Evolutionary conservation across 2,888 invertebrate genomes (phyloP), one percentile per base, ranked within the genome.

Genomic region (Poecilobothrus nobilitatus): DNA sequence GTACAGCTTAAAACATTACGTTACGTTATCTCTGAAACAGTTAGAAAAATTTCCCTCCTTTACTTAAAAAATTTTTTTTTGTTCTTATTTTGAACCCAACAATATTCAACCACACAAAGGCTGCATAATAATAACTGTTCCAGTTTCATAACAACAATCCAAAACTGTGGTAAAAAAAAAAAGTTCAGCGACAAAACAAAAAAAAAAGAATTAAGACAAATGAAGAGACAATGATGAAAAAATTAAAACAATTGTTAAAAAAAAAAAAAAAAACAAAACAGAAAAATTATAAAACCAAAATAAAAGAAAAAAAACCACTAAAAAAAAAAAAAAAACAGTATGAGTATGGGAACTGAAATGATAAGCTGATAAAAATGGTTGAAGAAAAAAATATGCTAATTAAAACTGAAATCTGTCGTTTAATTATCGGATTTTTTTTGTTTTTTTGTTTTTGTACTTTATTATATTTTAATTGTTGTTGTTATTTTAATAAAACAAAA

Each of bases 381-480:
- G 27, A 27, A 53, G 53, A 15, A 53, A 53, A 41, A 53, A 53
- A 53, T 53, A 53, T 53, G 53, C 53, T 53, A 53, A 53, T 53
- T 53, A 53, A 53, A 53, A 53, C 53, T 53, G 53, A 53, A 53
- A 53, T 53, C 53, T 53, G 53, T 53, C 53, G 53, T 53, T 53
- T 53, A 53, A 53, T 53, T 53, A 53, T 53, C 53, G 53, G 53
- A 53, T 53, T 53, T 53, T 53, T 53, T 4, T 53, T 53, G 2
- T 53, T 18, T 53, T 53, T 53, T 18, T 37, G 4, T 37, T n/a
- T 53, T 53, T n/a, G 1, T 41, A 41, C 6, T 53, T n/a, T 53
- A 53, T 53, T 53, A 53, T 53, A 18, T 15, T 53, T 53, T 53
- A 18, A 53, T 53, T 53, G n/a, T 53, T 18, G 15, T 53, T 53